Conservation (phyloP, 2,797 vertebrate species). For the Etheostoma nigrum region DNA sequence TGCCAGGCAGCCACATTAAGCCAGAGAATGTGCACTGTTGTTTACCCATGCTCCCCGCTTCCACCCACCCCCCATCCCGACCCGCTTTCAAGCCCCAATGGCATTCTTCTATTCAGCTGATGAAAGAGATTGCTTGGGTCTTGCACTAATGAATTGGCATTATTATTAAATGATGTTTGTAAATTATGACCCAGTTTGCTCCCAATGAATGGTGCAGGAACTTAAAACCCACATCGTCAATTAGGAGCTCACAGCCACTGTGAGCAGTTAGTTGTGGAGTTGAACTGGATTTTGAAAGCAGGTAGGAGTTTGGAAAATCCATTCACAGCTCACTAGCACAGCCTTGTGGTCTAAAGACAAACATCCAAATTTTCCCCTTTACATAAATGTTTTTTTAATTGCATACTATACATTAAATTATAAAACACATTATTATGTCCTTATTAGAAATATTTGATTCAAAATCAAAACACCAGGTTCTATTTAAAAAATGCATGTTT, state of each 20-base stretch:
- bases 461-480: background rate
- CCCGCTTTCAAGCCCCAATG: conserved; percentile 74
- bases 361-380: background rate
- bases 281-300: conserved; percentile 36
- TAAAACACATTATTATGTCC: background rate
- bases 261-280: conserved; percentile 48
- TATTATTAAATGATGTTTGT: conserved; percentile 87
- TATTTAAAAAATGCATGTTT: background rate
- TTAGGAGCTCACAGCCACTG: conserved; percentile 57
- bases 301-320: conserved; percentile 24
- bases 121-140: conserved; percentile 81
- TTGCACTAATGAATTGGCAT: conserved; percentile 84
- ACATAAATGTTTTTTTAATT: background rate
- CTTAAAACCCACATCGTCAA: conserved; percentile 73
- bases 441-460: background rate
- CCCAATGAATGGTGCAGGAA: conserved; percentile 63
- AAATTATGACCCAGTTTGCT: conserved; percentile 83
- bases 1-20: conserved; percentile 51
- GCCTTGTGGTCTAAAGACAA: conserved; percentile 61
- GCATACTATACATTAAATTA: background rate
- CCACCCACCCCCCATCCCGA: conserved; percentile 31
- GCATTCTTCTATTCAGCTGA: conserved; percentile 76
- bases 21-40: conserved; percentile 50
- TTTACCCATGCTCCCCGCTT: conserved; percentile 51
- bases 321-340: conserved; percentile 71